These are phyloP conservation scores for Columba livia DNA, from an alignment of 2,113 vertebrate genomes.

Conservation along the genomic window DNA sequence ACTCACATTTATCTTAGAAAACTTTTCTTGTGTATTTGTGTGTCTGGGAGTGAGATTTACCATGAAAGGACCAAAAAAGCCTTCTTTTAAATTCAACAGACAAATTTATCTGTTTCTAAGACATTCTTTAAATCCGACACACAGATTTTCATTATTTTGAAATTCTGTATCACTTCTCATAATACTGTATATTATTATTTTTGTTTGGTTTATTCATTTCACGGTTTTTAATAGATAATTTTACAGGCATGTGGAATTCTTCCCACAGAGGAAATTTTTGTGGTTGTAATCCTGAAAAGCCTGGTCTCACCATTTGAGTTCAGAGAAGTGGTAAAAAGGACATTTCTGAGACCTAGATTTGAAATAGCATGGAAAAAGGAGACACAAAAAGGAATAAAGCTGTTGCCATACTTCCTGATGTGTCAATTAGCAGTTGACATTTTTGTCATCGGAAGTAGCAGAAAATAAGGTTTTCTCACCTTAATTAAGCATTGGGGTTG, in stretches of 20 bases:
- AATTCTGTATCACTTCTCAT: background rate
- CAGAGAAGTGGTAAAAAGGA: background rate
- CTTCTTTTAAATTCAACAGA: background rate
- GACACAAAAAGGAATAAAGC: background rate
- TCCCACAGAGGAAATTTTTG: background rate
- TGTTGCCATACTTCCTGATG: background rate
- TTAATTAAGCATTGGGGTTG: background rate
- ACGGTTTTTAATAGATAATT: background rate
- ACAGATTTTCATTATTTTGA: background rate
- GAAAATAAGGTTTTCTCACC: background rate
- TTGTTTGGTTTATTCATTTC: background rate
- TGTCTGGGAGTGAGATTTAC: background rate
- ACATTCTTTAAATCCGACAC: background rate
- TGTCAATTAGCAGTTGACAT: background rate
- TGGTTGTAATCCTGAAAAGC: background rate
- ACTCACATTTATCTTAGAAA: background rate
- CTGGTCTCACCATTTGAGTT: background rate
- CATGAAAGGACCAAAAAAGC: background rate
- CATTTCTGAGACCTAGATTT: background rate
- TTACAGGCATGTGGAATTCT: background rate
- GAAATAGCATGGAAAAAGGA: background rate
- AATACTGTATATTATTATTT: background rate
- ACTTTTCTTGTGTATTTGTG: background rate
- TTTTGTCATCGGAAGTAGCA: background rate
- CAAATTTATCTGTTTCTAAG: background rate